Percentiles rank a stretch among this genome's conserved stretches.
Conservation (phyloP, 2,888 invertebrate genomes). For the Athetis lepigone region DNA sequence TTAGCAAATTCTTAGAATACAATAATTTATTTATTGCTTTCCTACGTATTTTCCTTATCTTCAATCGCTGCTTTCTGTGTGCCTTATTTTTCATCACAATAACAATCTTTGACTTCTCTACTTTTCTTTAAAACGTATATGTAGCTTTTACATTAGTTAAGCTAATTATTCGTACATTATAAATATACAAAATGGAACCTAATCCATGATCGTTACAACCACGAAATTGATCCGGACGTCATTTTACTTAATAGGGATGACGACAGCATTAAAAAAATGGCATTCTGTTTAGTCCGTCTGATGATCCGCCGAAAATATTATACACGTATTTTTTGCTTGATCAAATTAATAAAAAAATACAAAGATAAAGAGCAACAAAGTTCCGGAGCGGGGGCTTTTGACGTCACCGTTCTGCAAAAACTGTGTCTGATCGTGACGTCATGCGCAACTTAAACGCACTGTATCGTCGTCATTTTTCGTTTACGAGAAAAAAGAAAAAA, state of each 20-base stretch:
- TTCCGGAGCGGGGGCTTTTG: too few species aligned
- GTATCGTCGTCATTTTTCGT: too few species aligned
- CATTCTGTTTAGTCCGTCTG: too few species aligned
- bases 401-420: too few species aligned
- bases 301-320: too few species aligned
- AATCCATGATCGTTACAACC: background rate
- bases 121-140: background rate
- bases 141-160: background rate
- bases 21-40: constrained; percentile 24
- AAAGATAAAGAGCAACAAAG: too few species aligned
- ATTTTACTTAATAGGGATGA: background rate
- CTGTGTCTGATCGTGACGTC: too few species aligned
- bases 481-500: too few species aligned
- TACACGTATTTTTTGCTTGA: too few species aligned
- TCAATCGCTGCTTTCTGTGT: constrained; percentile 58
- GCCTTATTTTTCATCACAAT: constrained; percentile 36
- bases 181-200: background rate
- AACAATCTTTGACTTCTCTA: constrained; percentile 21
- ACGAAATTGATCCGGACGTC: constrained; percentile 2
- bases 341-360: too few species aligned
- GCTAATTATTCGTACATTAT: background rate
- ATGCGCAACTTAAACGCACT: too few species aligned
- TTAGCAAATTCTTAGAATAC: constrained; percentile 28
- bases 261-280: too few species aligned
- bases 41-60: constrained; percentile 39